Conservation (phyloP, 2,797 vertebrate species). For the Podarcis lilfordi region DNA sequence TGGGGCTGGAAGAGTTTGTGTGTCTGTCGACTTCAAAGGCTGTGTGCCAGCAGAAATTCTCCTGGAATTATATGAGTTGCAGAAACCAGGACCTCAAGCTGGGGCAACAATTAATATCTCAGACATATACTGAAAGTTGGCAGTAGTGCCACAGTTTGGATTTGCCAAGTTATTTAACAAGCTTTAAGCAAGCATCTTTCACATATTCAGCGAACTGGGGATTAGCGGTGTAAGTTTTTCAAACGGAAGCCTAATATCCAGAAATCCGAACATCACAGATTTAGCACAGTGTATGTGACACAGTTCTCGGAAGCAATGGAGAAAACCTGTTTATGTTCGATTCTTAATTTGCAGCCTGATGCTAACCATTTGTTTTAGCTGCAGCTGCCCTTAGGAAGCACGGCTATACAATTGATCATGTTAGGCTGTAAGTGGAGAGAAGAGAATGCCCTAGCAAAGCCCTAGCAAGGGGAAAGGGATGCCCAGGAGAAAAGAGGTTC, state of each 20-base stretch:
- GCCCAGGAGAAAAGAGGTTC: background rate
- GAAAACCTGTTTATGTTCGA: background rate
- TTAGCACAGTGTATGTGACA: background rate
- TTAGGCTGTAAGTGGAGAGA: background rate
- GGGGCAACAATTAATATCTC: slow-evolving; percentile 28
- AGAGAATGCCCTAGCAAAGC: background rate
- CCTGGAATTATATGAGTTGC: slow-evolving; percentile 1
- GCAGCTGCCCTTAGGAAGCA: background rate
- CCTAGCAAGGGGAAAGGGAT: background rate
- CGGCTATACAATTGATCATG: background rate
- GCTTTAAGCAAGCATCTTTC: slow-evolving; percentile 23
- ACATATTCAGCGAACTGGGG: slow-evolving; percentile 11
- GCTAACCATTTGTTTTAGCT: background rate
- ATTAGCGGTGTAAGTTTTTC: slow-evolving; percentile 37
- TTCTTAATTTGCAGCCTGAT: background rate
- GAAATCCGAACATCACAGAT: slow-evolving; percentile 15
- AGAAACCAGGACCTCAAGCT: slow-evolving; percentile 13
- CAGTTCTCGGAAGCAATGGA: background rate
- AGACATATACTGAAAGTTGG: slow-evolving; percentile 6
- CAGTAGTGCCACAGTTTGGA: background rate
- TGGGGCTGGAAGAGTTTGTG: background rate
- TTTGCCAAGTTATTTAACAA: slow-evolving; percentile 10
- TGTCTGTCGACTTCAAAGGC: slow-evolving; percentile 12
- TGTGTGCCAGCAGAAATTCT: background rate
- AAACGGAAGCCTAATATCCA: slow-evolving; percentile 1